phyloP scores from a whole-genome alignment of 2,113 vertebrate genomes.

The Oxyruncus cristatus region DNA sequence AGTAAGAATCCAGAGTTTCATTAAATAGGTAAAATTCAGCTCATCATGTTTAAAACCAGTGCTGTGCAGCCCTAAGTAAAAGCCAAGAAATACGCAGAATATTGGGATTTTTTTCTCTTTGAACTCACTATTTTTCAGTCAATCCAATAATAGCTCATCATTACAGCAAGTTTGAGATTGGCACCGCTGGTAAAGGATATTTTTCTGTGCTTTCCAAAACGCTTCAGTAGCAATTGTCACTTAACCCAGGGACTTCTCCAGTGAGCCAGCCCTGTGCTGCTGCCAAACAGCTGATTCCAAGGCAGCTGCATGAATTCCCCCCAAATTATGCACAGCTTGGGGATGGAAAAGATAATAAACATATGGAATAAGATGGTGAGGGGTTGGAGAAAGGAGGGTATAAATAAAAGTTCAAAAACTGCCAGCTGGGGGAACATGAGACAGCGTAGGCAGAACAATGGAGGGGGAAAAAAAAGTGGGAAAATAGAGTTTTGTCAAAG shows the following conservation, averaged over 20 bases:
- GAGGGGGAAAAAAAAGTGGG: not conserved
- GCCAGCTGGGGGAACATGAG: not conserved
- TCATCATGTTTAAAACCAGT: not conserved
- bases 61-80: not conserved
- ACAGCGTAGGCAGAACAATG: not conserved
- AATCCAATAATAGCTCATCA: not conserved
- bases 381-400: not conserved
- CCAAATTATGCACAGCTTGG: slow-evolving; percentile 25
- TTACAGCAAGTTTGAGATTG: not conserved
- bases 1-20: not conserved
- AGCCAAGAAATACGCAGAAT: not conserved
- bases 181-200: not conserved
- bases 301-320: slow-evolving; percentile 21
- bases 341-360: slow-evolving; percentile 10
- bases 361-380: not conserved
- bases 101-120: not conserved
- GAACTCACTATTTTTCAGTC: not conserved
- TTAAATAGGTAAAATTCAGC: not conserved
- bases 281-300: slow-evolving; percentile 44
- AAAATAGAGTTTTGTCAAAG: not conserved
- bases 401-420: not conserved
- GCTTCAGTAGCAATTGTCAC: not conserved
- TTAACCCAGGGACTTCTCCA: not conserved
- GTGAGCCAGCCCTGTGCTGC: not conserved
- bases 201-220: not conserved